Base-by-base conservation (phyloP, 2,113 vertebrate species). In the Epinephelus fuscoguttatus region DNA sequence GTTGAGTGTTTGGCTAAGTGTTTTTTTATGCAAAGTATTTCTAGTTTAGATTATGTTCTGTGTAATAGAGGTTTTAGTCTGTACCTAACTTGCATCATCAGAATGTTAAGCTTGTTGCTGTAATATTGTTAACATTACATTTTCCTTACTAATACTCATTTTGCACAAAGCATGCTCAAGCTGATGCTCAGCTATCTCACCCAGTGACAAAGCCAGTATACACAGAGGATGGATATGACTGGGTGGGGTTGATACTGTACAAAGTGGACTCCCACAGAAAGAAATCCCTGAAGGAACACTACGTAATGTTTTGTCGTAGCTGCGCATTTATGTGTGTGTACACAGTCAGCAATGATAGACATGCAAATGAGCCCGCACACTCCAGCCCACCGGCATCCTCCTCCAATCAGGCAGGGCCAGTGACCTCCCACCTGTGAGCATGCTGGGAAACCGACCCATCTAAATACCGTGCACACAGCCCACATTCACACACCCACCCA, bases 351-450 rank as follows among this genome's bases (percentile, higher is more conserved):
- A 67, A 11, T 50, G 50, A 64, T 27, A 68, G 55, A 64, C 60
- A 73, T 73, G 70, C 56, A 70, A 81, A 86, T 82, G 21, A 68
- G n/a, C 11, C 17, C 49, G 71, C 70, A 80, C 47, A 63, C 33
- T 42, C 56, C 27, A 70, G 69, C 53, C 70, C 25, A 71, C 27
- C 21, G 18, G 72, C 61, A 60, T 25, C 75, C 70, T 75, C 40
- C 61, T 83, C 78, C 82, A 81, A 79, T 84, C 66, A 80, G 53
- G 40, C n/a, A 56, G 67, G 23, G 33, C 78, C 71, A 57, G 37
- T 82, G 80, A 87, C 89, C 74, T 81, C 73, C 80, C 70, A 85
- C 61, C 37, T 80, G 53, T 77, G 60, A 82, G 88, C 79, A 57
- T 6, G 25, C 72, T 30, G 63, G 57, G 68, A 84, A 80, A 70